Conservation (phyloP, 2,888 invertebrate species). For the Theretra japonica region DNA sequence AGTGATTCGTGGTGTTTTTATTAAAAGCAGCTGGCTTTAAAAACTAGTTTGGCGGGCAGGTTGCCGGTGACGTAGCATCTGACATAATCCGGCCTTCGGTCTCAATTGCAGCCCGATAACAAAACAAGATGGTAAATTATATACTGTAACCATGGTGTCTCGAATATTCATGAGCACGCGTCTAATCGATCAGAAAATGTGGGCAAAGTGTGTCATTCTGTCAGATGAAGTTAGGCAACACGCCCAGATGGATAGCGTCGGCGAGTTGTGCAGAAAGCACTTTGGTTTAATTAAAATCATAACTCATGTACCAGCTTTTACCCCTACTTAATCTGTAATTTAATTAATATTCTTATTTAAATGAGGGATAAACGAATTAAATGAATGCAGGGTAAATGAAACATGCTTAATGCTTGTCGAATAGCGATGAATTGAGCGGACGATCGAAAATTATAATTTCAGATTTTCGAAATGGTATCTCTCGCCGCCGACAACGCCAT, state of each 20-base stretch:
- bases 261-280: background rate
- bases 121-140: slow-evolving; percentile 35
- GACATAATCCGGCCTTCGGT: slow-evolving; percentile 62
- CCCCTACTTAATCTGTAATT: background rate
- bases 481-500: background rate
- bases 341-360: background rate
- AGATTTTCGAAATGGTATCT: background rate
- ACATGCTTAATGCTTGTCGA: background rate
- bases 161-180: slow-evolving; percentile 19
- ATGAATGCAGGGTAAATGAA: background rate
- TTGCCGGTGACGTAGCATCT: slow-evolving; percentile 46
- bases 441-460: background rate
- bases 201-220: slow-evolving; percentile 24
- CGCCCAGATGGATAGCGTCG: background rate
- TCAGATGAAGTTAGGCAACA: slow-evolving; percentile 16
- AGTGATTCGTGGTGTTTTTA: slow-evolving; percentile 30
- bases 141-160: slow-evolving; percentile 25
- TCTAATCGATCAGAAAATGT: slow-evolving; percentile 27
- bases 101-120: slow-evolving; percentile 34
- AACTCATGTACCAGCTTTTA: background rate
- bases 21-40: slow-evolving; percentile 31
- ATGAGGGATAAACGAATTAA: background rate
- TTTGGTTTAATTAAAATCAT: slow-evolving; percentile 3
- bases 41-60: slow-evolving; percentile 31
- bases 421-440: background rate